These are phyloP conservation scores for Oxyura jamaicensis DNA, from an alignment of 2,113 vertebrate genomes.

Conservation along the genomic window DNA sequence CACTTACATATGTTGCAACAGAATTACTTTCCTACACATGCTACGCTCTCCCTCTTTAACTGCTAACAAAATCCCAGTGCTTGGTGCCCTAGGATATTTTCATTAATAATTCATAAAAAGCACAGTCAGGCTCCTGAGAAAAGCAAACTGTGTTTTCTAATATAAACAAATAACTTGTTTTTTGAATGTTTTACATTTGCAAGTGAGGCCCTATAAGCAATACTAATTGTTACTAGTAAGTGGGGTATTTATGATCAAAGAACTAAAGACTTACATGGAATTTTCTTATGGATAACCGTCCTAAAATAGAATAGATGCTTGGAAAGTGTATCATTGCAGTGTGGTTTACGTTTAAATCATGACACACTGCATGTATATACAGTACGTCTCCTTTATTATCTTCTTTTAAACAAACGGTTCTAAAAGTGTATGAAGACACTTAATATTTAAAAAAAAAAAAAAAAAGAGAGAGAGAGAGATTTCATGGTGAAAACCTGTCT, in stretches of 20 bases:
- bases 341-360: neutral
- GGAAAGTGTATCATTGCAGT: neutral
- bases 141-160: neutral
- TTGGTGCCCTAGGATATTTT: constrained; percentile 3
- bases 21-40: neutral
- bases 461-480: neutral
- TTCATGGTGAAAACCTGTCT: neutral
- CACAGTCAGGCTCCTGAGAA: neutral
- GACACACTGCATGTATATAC: accelerated
- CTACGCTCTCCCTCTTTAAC: neutral
- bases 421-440: neutral
- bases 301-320: neutral
- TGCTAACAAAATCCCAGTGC: neutral
- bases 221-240: neutral
- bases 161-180: neutral
- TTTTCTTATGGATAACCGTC: neutral
- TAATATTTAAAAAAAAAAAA: neutral
- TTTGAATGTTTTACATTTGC: neutral
- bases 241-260: neutral
- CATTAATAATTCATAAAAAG: neutral
- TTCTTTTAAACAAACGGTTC: neutral
- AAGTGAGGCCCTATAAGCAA: neutral
- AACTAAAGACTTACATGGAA: neutral
- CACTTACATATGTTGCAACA: accelerated
- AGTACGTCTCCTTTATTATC: neutral